These are phyloP conservation scores for Coleophora flavipennella DNA, from an alignment of 2,888 invertebrate species.

Conservation along the genomic window DNA sequence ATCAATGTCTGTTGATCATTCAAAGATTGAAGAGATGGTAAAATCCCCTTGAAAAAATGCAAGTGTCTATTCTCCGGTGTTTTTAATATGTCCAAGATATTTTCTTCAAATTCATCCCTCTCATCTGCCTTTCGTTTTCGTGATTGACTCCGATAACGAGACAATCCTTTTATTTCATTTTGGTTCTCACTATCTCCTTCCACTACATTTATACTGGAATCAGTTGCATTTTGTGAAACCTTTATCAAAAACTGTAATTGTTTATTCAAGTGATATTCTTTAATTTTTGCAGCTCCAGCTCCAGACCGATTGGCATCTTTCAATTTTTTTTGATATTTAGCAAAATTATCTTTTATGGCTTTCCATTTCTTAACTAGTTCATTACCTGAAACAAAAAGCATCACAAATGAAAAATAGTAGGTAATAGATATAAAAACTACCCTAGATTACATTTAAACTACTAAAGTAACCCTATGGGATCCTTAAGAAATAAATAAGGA, in stretches of 20 bases:
- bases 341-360: constrained; percentile 11
- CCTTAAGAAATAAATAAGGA: not conserved
- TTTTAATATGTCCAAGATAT: too few relatives aligned
- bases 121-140: too few relatives aligned
- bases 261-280: constrained; percentile 7
- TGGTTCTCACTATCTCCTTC: too few relatives aligned
- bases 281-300: constrained; percentile 9
- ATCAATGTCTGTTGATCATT: too few relatives aligned
- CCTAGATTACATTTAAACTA: constrained; percentile 8
- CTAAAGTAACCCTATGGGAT: constrained; percentile 1
- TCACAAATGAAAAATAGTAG: constrained; percentile 7
- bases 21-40: too few relatives aligned
- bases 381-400: constrained; percentile 11
- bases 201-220: too few relatives aligned
- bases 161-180: too few relatives aligned
- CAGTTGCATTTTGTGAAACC: too few relatives aligned
- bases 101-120: too few relatives aligned
- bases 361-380: constrained; percentile 9
- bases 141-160: too few relatives aligned
- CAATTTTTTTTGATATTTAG: constrained; percentile 9
- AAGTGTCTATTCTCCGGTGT: too few relatives aligned
- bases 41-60: constrained; percentile 1
- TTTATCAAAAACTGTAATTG: too few relatives aligned
- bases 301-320: constrained; percentile 10
- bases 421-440: constrained; percentile 7